Evolutionary conservation across 2,797 vertebrate genomes (phyloP).

Genomic region (Podargus strigoides): DNA sequence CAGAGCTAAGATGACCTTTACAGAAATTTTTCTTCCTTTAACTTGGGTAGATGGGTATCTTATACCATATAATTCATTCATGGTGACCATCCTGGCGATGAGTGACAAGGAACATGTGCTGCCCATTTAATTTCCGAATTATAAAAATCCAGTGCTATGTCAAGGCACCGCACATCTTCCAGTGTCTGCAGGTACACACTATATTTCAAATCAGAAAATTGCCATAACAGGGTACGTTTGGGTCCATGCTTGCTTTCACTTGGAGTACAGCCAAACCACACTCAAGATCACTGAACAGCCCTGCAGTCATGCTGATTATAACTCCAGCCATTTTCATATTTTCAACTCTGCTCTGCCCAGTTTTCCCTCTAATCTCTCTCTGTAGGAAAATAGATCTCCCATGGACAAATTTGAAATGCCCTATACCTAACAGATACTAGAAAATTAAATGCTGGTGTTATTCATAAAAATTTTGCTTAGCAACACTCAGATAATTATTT

Average conservation of each 20-base stretch:
- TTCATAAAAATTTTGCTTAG: not conserved
- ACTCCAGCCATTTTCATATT: not conserved
- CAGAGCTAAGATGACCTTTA: not conserved
- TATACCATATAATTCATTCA: not conserved
- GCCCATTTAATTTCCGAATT: not conserved
- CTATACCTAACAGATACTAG: not conserved
- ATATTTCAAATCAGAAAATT: not conserved
- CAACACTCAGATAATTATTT: not conserved
- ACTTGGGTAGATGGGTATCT: not conserved
- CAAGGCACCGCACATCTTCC: not conserved
- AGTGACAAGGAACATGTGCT: not conserved
- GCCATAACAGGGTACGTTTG: fast-evolving
- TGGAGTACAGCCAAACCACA: not conserved
- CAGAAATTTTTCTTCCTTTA: not conserved
- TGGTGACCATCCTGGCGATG: not conserved
- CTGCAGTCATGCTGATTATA: not conserved
- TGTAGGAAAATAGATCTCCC: not conserved
- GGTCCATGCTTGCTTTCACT: not conserved
- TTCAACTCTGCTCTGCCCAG: not conserved
- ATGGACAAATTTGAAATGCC: not conserved
- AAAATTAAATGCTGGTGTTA: not conserved
- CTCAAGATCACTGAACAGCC: not conserved
- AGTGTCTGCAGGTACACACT: not conserved
- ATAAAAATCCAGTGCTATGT: not conserved
- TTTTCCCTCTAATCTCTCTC: not conserved